Base-by-base conservation (phyloP, 1,140 invertebrate genomes). In the Oedothorax gibbosus region DNA sequence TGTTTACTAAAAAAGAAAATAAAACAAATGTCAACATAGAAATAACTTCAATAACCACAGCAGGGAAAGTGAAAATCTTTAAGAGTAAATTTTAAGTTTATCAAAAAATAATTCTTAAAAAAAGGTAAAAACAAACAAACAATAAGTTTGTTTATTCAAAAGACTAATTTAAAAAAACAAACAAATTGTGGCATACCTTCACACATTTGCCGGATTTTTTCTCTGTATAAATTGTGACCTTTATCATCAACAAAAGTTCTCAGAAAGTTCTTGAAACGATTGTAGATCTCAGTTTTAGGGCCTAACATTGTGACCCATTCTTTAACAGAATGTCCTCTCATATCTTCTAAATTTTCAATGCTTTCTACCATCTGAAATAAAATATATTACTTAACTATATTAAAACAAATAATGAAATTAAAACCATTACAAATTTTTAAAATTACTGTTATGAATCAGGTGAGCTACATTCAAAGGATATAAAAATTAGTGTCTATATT, bases 291-390 rank as follows among this genome's bases (percentile, higher is more conserved):
- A 12, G 95, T 98, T 69, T 95, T 92, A 0, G 98, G 97, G n/a
- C 96, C 98, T 69, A 98, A 90, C 95, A 99, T 97, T 73, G 94
- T 93, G 0, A 99, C 97, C 97, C 98, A 99, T 88, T 99, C 98
- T 87, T 96, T 94, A 0, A 97, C 94, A 3, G 94, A 93, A 88
- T 98, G 94, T 9, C 91, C 91, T 60, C 90, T 88, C 89, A 92
- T 92, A 88, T 99, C 98, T 90, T 99, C 98, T 10, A 99, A 91
- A 91, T 99, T 99, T 89, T 99, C 98, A 87, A 99, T 98, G 60
- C 96, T 98, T 91, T 99, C 98, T 79, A 98, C 94, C 93, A 95
- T 95, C 92, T 94, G 85, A 85, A 88, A 90, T 88, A 83, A 86
- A 71, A 87, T 56, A 86, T 53, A 79, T 35, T 35, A 35, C 35